Base-by-base conservation (phyloP, 2,113 vertebrate genomes). In the Pachyramphus minor region DNA sequence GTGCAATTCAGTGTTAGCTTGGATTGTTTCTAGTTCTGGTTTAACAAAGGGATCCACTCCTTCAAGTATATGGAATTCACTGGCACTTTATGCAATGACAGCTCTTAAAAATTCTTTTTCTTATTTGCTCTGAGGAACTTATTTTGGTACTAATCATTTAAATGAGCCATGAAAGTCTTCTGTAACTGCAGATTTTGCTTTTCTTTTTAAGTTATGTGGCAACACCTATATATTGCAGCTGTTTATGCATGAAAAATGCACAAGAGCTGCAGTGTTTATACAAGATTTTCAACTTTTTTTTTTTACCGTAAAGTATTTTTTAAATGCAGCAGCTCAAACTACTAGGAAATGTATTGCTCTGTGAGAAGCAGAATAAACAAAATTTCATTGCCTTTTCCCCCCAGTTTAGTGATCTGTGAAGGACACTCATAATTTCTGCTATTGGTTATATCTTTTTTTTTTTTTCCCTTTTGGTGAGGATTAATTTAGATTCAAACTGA, bases 401-500 rank as follows among this genome's bases (percentile, higher is more conserved):
- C 10, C 8, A 8, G 13, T 77, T 39, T 27, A 5, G 25, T 42
- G 28, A 11, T 3, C 4, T n/a, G 27, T 47, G 9, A 5, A 39
- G 14, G 8, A 24, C 15, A 58, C 1, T 62, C 3, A 47, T 16
- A 0, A 47, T 68, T 84, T 42, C 14, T 42, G 3, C 1, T 11
- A 10, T 42, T 64, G 33, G 1, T 41, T 76, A 15, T 11, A 17
- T 47, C 1, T 0, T 2, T 15, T 35, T 63, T 2, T 15, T 35
- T 63, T 6, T 37, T 12, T 9, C 7, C 1, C 0, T 58, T 88
- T 73, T 52, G 6, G 12, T 72, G 7, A 53, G 6, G 50, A 50
- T 69, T 52, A 30, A 16, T 79, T 72, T 37, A 63, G 5, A 41
- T 85, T 88, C 8, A 72, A 79, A 42, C 2, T 8, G 55, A 49